Evolutionary conservation across 2,113 vertebrate genomes (phyloP), one percentile per base, ranked within the genome.

Genomic region (Gymnorhina tibicen): DNA sequence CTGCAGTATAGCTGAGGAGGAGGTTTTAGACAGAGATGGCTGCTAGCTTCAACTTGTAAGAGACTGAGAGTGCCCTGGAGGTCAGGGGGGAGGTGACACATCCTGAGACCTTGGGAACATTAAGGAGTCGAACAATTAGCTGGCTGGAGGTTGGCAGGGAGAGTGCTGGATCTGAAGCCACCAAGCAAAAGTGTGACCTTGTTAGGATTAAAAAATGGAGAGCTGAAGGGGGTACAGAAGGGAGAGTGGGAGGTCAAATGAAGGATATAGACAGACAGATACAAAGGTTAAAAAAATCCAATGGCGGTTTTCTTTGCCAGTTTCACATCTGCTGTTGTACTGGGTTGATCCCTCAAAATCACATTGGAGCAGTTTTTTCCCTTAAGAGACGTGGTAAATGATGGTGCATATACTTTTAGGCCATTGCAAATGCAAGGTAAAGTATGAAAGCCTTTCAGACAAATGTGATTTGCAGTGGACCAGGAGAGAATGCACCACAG

Each of bases 91-190:
- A 85, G 47, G 59, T 67, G 55, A 66, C 75, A 83, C 44, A 75
- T 92, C 62, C 81, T 49, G 32, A 16, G 5, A 87, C 87, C 87
- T 81, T 28, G 35, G 52, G 56, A 93, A 74, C 63, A 37, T 81
- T 83, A 80, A 88, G 90, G 33, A 93, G 49, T 26, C 1, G 9
- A 95, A 88, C 82, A 80, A 89, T 95, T 95, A 76, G 33, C 39
- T 94, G 82, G 28, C 47, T 78, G 59, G 59, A 88, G 76, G 67
- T 41, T 13, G 16, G 37, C 91, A 79, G 70, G 67, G 41, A 93
- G 33, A 88, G 47, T 21, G 73, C 47, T 58, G 52, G 39, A 67
- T 93, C 64, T 88, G 79, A 95, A 79, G 49, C 52, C 83, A 93
- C 82, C 52, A 56, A 78, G 67, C 24, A 75, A 30, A 92, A 86